Evolutionary conservation across 2,888 invertebrate genomes (phyloP).

Genomic region (Teinopalpus imperialis): DNA sequence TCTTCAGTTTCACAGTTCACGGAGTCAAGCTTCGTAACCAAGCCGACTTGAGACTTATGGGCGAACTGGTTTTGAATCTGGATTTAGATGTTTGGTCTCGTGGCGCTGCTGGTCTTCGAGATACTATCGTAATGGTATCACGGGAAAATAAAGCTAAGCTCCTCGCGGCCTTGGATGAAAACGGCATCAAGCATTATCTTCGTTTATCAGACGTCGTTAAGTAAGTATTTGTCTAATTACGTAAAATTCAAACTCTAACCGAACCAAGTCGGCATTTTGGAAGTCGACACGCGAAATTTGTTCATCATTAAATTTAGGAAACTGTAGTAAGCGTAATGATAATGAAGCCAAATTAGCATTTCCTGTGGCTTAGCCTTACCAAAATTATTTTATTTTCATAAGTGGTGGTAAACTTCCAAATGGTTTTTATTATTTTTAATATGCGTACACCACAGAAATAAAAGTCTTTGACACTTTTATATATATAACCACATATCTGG

Average conservation of each 20-base stretch:
- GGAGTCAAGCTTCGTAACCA: constrained; percentile 32
- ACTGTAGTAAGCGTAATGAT: neutral
- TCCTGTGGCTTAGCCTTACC: too few relatives aligned
- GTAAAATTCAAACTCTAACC: too few relatives aligned
- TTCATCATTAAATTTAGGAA: neutral
- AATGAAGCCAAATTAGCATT: too few relatives aligned
- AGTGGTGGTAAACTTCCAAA: too few relatives aligned
- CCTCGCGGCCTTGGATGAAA: constrained; percentile 31
- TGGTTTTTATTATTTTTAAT: too few relatives aligned
- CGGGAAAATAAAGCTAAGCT: constrained; percentile 32
- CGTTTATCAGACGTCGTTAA: constrained; percentile 36
- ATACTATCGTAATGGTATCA: constrained; percentile 40
- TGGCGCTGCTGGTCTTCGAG: constrained; percentile 33
- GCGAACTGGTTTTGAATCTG: constrained; percentile 30
- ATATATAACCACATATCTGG: too few relatives aligned
- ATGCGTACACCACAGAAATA: too few relatives aligned
- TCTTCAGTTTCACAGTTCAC: constrained; percentile 37
- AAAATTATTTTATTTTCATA: too few relatives aligned
- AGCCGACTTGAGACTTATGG: constrained; percentile 32
- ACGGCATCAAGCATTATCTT: constrained; percentile 35
- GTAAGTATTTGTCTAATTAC: constrained; percentile 31
- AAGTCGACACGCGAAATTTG: neutral
- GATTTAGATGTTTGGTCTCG: constrained; percentile 41
- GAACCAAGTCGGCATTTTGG: neutral
- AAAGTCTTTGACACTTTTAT: too few relatives aligned